Base-by-base conservation (phyloP, 2,888 invertebrate genomes). In the Neoaliturus tenellus region DNA sequence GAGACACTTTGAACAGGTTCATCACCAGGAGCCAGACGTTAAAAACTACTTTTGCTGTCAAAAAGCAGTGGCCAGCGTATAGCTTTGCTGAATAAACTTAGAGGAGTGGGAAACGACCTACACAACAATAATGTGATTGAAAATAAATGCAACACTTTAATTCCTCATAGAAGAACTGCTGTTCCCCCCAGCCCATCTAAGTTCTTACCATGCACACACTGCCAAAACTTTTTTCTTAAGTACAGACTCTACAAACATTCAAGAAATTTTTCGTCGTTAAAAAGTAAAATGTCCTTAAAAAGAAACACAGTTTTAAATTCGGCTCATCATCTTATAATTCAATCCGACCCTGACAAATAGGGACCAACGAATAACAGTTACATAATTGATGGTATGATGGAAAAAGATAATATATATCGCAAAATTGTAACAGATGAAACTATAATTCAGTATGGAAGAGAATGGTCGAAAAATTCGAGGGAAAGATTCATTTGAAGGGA, bases 321-420 rank as follows among this genome's bases (percentile, higher is more conserved):
- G 20, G 33, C 23, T 17, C 51, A n/a, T 20, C 23, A 33, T 23
- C 39, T 33, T 12, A 10, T 48, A 58, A 0, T 58, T 58, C 62
- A 58, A 28, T 35, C 35, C 55, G 17, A 51, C 58, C 33, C 33
- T n/a, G n/a, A 81, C 51, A 81, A 55, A 62, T 81, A 81, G 31
- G 3, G 12, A 5, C 0, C 51, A 12, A 8, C 31, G 14, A 31
- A 58, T n/a, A 14, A 51, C 17, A 33, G n/a, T 1, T 10, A 20
- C 2, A 62, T 81, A n/a, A 20, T 81, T n/a, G 55, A 33, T 14
- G 81, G 81, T 2, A 81, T 81, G 81, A 81, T 12, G 20, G 35
- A 39, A 12, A 39, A 58, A 8, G 81, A 58, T 33, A 14, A 10
- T 10, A 35, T 39, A 33, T 23, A 44, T 28, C 14, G n/a, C n/a